Evolutionary conservation across 1,140 invertebrate species (phyloP).

Genomic region (Laodelphax striatellus): DNA sequence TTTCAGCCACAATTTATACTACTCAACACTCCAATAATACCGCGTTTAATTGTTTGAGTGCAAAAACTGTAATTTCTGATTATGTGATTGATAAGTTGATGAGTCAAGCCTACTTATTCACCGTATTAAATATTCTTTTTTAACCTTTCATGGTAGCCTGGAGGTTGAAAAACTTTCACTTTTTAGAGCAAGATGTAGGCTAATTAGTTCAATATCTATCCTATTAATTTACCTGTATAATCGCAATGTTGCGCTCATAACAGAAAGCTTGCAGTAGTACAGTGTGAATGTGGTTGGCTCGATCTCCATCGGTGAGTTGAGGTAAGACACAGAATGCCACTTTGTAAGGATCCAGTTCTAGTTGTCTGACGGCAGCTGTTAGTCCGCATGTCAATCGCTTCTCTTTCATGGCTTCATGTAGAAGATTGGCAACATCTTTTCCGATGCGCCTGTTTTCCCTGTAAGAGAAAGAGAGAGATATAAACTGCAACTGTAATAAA

Average conservation of each 20-base stretch:
- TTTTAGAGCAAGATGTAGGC: no score
- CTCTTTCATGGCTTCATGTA: not conserved
- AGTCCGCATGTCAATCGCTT: conserved; percentile 8
- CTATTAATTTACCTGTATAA: conserved; percentile 45
- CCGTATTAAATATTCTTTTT: no score
- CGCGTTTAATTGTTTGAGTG: no score
- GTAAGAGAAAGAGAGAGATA: conserved; percentile 9
- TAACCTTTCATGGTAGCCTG: no score
- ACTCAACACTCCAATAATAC: no score
- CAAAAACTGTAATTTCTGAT: no score
- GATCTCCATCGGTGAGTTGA: conserved; percentile 43
- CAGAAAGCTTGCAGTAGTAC: conserved; percentile 56
- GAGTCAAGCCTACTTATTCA: no score
- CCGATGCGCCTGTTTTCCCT: conserved; percentile 3
- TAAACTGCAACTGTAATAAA: no score
- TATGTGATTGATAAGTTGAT: no score
- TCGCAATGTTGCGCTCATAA: conserved; percentile 53
- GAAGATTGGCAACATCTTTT: not conserved
- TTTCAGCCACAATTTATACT: no score
- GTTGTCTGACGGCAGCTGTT: not conserved
- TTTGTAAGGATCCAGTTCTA: not conserved
- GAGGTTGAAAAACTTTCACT: no score
- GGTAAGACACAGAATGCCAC: conserved; percentile 46
- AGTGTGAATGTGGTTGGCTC: conserved; percentile 53
- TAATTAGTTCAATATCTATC: no score